A percentile compares a stretch with the other conserved stretches of the same genome.
Evolutionary conservation across 2,888 invertebrate genomes (phyloP).

Genomic region (Leptopilina myrica): DNA sequence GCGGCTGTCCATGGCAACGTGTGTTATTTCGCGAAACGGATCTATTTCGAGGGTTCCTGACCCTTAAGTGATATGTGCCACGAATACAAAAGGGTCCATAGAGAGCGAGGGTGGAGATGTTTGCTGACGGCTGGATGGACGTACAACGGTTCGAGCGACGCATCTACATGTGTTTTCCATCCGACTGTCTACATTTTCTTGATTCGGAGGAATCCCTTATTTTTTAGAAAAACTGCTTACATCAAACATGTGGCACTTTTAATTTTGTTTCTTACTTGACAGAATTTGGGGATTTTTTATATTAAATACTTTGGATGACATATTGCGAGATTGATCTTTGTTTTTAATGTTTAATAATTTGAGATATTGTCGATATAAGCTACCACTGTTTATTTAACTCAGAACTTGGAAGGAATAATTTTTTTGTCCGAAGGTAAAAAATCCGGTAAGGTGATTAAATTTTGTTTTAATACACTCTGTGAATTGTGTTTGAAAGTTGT

Average conservation of each 20-base stretch:
- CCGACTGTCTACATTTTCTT: conserved; percentile 57
- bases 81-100: conserved; percentile 70
- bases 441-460: too few species aligned
- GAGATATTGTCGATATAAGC: too few species aligned
- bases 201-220: conserved; percentile 9
- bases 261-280: conserved; percentile 1
- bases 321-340: too few species aligned
- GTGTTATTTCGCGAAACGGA: conserved; percentile 75
- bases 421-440: too few species aligned
- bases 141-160: conserved; percentile 55
- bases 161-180: conserved; percentile 74
- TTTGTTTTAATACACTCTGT: too few species aligned
- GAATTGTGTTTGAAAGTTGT: neutral
- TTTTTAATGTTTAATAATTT: too few species aligned
- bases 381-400: too few species aligned
- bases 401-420: too few species aligned
- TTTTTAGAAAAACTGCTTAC: conserved; percentile 1
- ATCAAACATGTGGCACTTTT: neutral
- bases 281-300: neutral
- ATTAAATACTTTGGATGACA: too few species aligned
- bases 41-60: conserved; percentile 74
- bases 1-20: conserved; percentile 69
- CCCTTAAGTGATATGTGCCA: conserved; percentile 74
- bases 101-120: conserved; percentile 57
- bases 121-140: conserved; percentile 61